phyloP scores from a whole-genome alignment of 2,888 invertebrate species.

The Lycocerus yunnanus region DNA sequence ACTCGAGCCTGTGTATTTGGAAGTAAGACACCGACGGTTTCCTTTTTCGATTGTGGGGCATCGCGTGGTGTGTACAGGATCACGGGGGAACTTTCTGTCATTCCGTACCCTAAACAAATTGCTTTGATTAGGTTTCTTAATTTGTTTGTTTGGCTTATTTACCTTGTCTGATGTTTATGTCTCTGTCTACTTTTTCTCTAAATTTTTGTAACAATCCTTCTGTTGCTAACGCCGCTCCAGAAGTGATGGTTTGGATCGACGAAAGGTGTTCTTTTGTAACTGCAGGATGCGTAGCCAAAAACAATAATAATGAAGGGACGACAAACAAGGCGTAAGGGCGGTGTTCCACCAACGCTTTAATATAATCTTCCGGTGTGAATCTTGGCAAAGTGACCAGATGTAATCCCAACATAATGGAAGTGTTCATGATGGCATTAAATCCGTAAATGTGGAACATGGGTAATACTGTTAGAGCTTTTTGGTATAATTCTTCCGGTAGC shows the following conservation, averaged over 20 bases:
- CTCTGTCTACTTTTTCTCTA: slow-evolving; percentile 59
- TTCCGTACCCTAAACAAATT: slow-evolving; percentile 63
- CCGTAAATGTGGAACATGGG: slow-evolving; percentile 84
- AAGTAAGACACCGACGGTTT: slow-evolving; percentile 70
- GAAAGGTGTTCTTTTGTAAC: slow-evolving; percentile 70
- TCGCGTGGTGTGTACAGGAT: slow-evolving; percentile 63
- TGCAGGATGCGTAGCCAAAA: slow-evolving; percentile 73
- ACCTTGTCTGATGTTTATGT: slow-evolving; percentile 53
- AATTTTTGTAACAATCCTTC: slow-evolving; percentile 68
- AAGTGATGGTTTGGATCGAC: slow-evolving; percentile 66
- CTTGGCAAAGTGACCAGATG: slow-evolving; percentile 71
- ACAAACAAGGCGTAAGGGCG: slow-evolving; percentile 68
- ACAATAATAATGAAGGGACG: slow-evolving; percentile 78
- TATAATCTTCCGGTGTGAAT: slow-evolving; percentile 75
- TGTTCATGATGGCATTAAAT: slow-evolving; percentile 69
- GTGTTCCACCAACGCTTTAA: slow-evolving; percentile 66
- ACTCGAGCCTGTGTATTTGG: slow-evolving; percentile 72
- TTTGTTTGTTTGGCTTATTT: slow-evolving; percentile 5
- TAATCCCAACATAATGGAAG: slow-evolving; percentile 63
- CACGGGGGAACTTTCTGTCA: slow-evolving; percentile 73
- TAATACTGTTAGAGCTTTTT: slow-evolving; percentile 66
- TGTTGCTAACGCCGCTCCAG: slow-evolving; percentile 76
- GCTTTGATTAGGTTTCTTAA: neutral
- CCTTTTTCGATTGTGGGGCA: slow-evolving; percentile 65
- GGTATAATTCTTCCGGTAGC: slow-evolving; percentile 57